These are phyloP conservation scores for Desoria tigrina DNA, from an alignment of 2,888 invertebrate species.

Conservation along the genomic window DNA sequence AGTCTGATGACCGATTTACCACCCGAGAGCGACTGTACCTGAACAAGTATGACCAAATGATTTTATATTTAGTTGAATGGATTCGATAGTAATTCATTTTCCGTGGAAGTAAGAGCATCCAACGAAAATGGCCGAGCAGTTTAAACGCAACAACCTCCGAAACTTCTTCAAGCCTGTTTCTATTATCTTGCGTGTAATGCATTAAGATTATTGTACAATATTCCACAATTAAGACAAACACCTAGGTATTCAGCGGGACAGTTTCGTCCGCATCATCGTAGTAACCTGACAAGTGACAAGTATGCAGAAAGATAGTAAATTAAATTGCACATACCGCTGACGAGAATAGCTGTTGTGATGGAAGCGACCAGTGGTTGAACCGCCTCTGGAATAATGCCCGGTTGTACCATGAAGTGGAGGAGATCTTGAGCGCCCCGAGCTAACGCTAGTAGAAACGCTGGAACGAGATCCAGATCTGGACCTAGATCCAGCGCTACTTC, in stretches of 20 bases:
- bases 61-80: background rate
- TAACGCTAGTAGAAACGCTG: conserved; percentile 65
- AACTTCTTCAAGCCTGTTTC: too few species aligned
- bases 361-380: conserved; percentile 39
- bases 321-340: conserved; percentile 43
- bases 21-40: conserved; percentile 54
- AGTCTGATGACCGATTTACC: conserved; percentile 52
- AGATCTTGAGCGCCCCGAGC: conserved; percentile 59
- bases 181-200: too few species aligned
- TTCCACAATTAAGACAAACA: too few species aligned
- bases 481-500: conserved; percentile 57
- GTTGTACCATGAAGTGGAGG: conserved; percentile 50
- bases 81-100: too few species aligned
- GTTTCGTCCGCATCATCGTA: too few species aligned
- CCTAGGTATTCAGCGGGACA: too few species aligned
- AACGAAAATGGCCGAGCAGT: too few species aligned
- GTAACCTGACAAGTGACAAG: too few species aligned
- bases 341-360: conserved; percentile 53
- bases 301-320: background rate
- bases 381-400: conserved; percentile 49
- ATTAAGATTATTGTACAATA: too few species aligned
- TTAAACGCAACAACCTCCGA: too few species aligned
- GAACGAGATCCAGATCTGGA: conserved; percentile 57
- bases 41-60: conserved; percentile 6
- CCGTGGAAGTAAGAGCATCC: too few species aligned